Base-by-base conservation (phyloP, 2,888 invertebrate genomes). In the Cremastinae sp. region DNA sequence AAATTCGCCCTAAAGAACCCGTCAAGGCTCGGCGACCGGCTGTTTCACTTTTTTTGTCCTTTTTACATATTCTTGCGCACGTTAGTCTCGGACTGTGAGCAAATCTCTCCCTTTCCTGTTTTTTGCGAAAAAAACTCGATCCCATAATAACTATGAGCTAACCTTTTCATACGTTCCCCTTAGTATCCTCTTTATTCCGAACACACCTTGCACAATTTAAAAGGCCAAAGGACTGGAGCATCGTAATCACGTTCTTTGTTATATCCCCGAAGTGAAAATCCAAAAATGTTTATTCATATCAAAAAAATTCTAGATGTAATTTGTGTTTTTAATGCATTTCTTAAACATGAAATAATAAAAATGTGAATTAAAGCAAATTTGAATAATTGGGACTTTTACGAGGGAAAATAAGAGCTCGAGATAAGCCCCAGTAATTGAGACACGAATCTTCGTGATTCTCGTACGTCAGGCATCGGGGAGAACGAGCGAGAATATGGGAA, bases 391-490 rank as follows among this genome's bases (percentile, higher is more conserved):
- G n/a, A n/a, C n/a, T n/a, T n/a, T n/a, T n/a, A 28, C 28, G 28
- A 28, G 28, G 28, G 28, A 28, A 5, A 28, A 28, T 5, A 28
- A 28, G 5, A 28, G 28, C 28, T 72, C 28, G 41, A 28, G 43
- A 58, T 65, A 7, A 37, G 37, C 16, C 10, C 41, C 51, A 5
- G 73, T 74, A 71, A 79, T 89, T 88, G 86, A 87, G 84, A 83
- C 81, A 82, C 86, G 85, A 56, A 88, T 89, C 87, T 88, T 89
- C 86, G 86, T 28, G 5, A 28, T 28, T 87, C 85, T 86, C 62
- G 75, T 74, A 69, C 55, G 58, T 76, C 84, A 58, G 59, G 39
- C 61, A 45, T 28, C 18, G 18, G 14, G 64, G 58, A 12, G 12
- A 58, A 51, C 43, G 28, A 22, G 55, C 14, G 35, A 28, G 85